Base-by-base conservation (phyloP, 2,797 vertebrate genomes). In the Coregonus ussuriensis region DNA sequence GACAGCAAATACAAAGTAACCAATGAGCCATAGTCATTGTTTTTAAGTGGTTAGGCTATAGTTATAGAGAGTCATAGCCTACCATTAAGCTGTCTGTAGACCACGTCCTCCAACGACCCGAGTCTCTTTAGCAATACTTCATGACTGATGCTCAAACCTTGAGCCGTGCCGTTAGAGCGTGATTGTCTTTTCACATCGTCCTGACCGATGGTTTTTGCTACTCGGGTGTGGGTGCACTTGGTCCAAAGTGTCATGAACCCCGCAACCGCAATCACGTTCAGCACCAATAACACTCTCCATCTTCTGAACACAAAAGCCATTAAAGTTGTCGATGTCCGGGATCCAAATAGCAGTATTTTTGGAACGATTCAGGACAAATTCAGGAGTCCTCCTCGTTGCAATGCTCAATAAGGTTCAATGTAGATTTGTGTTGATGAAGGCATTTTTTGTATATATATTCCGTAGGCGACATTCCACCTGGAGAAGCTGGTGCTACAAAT, bases 51-150 rank as follows among this genome's bases (percentile, higher is more conserved):
- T 2, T 47, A 69, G 51, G 5, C 71, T 15, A 53, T 6, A 53
- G 6, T 53, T 51, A 6, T 72, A 25, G 29, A 47, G 7, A 62
- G 21, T 65, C 92, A 90, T 96, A 47, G 41, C 41, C 41, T 47
- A 98, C 98, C 98, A 63, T 99, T 98, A 0, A 99, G 85, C 84
- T 99, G 96, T 76, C 97, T 86, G 94, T 99, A 99, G 71, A 99
- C 98, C 18, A 99, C 98, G 74, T 99, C 97, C 89, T 99, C 98
- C 1, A 99, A 93, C 15, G 96, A 96, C n/a, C 96, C 97, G 6
- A 99, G 96, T 77, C 97, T 94, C 91, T 95, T 98, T 90, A 98
- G 93, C 81, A 99, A 95, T 0, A 94, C 93, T 81, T 98, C 97
- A 68, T 98, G 97, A 90, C 95, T 92, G 88, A 96, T 89, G 88